Conservation (phyloP, 1,140 invertebrate species). For the Lasioglossum baleicum region DNA sequence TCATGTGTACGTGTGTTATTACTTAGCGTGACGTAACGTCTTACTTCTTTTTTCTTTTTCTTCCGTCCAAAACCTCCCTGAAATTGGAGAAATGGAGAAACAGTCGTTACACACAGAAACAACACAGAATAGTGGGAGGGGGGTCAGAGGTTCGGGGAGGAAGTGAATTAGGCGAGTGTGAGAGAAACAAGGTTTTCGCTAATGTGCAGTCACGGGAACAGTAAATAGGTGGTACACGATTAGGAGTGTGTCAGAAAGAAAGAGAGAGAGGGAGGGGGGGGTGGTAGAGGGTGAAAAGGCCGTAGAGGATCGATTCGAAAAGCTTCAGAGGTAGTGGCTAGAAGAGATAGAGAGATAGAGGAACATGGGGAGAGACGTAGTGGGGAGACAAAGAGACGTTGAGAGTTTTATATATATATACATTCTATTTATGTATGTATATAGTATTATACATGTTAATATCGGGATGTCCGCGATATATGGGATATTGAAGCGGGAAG, state of each 20-base stretch:
- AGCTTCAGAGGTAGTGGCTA: background rate
- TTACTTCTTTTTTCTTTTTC: conserved; percentile 98
- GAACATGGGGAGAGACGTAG: background rate
- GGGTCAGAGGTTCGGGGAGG: conserved; percentile 38
- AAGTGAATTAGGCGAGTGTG: background rate
- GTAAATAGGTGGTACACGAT: conserved; percentile 6
- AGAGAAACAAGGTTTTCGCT: conserved; percentile 16
- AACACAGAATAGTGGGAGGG: conserved; percentile 65
- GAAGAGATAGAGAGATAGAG: background rate
- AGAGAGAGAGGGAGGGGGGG: no score
- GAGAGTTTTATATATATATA: conserved; percentile 1
- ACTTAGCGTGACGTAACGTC: conserved; percentile 82
- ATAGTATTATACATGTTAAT: conserved; percentile 19
- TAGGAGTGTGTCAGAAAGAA: no score
- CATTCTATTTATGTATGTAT: conserved; percentile 31
- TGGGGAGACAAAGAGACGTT: conserved; percentile 7
- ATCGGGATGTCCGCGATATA: conserved; percentile 32
- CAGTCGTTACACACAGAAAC: conserved; percentile 80
- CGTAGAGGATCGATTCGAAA: conserved; percentile 5
- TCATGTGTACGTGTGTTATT: conserved; percentile 64
- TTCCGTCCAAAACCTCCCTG: conserved; percentile 94
- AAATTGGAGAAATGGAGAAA: conserved; percentile 83
- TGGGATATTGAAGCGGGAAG: conserved; percentile 19
- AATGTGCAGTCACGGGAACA: conserved; percentile 22
- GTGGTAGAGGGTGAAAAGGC: background rate